Conservation (phyloP, 2,113 vertebrate genomes). For the Blennius ocellaris region DNA sequence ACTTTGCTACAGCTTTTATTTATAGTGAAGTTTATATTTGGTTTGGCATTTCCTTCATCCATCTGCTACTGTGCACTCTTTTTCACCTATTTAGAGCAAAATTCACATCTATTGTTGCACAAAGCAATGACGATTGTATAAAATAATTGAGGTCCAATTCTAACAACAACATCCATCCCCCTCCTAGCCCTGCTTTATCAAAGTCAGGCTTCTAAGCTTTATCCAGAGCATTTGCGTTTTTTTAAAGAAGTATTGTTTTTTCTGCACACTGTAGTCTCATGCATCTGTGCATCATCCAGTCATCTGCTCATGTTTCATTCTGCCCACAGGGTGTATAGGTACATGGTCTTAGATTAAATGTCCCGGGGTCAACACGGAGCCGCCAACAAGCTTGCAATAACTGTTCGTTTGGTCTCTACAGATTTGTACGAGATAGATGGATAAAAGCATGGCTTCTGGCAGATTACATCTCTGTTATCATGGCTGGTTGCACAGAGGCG, state of each 20-base stretch:
- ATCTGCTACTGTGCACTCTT: background rate
- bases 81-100: background rate
- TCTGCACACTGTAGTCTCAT: background rate
- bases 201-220: too few relatives aligned
- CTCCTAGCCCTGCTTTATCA: too few relatives aligned
- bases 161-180: background rate
- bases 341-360: slow-evolving; percentile 11
- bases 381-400: slow-evolving; percentile 4
- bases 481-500: slow-evolving; percentile 22
- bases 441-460: slow-evolving; percentile 33
- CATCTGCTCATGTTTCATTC: background rate
- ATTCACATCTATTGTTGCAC: background rate
- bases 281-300: background rate
- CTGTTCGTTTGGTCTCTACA: slow-evolving; percentile 4
- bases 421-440: slow-evolving; percentile 15
- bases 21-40: background rate
- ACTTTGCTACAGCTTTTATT: background rate
- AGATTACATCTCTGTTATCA: slow-evolving; percentile 26
- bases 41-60: background rate
- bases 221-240: background rate
- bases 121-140: background rate
- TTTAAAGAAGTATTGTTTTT: background rate
- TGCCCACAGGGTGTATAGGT: background rate
- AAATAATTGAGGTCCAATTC: background rate
- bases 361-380: background rate